Percentiles rank a stretch among this genome's conserved stretches.
Evolutionary conservation across 2,113 vertebrate genomes (phyloP).

Genomic region (Nycticorax nycticorax): DNA sequence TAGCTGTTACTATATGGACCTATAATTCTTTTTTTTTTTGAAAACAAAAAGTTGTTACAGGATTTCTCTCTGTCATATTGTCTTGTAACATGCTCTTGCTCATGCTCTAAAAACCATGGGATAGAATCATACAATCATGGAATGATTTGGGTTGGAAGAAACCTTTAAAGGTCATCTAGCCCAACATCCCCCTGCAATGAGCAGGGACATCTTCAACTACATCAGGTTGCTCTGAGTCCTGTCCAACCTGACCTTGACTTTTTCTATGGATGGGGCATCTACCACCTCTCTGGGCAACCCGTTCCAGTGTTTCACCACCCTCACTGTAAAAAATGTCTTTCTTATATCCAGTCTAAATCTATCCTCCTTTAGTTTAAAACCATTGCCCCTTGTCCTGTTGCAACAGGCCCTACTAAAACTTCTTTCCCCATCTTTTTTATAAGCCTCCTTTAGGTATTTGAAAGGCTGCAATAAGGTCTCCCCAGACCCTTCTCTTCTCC

Average conservation of each 20-base stretch:
- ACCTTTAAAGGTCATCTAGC: not conserved
- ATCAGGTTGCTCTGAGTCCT: not conserved
- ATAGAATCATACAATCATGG: not conserved
- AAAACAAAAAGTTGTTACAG: not conserved
- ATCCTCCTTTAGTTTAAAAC: not conserved
- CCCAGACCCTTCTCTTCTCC: not conserved
- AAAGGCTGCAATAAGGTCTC: not conserved
- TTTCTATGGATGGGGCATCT: not conserved
- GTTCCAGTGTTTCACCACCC: not conserved
- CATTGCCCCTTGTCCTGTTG: not conserved
- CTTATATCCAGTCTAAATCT: not conserved
- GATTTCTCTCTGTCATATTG: not conserved
- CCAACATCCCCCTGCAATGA: not conserved
- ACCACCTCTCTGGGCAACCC: not conserved
- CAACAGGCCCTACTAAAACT: not conserved
- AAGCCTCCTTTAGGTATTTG: not conserved
- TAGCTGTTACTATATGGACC: not conserved
- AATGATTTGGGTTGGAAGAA: not conserved
- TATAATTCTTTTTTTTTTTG: not conserved
- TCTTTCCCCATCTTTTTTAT: not conserved
- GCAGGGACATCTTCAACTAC: not conserved
- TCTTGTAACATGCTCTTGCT: not conserved
- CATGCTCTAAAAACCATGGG: not conserved
- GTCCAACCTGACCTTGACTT: not conserved
- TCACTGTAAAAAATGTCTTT: not conserved